Base-by-base conservation (phyloP, 30 jellyfish, hydroid and myxozoan species). In the Pseudorhiza aurosa region DNA sequence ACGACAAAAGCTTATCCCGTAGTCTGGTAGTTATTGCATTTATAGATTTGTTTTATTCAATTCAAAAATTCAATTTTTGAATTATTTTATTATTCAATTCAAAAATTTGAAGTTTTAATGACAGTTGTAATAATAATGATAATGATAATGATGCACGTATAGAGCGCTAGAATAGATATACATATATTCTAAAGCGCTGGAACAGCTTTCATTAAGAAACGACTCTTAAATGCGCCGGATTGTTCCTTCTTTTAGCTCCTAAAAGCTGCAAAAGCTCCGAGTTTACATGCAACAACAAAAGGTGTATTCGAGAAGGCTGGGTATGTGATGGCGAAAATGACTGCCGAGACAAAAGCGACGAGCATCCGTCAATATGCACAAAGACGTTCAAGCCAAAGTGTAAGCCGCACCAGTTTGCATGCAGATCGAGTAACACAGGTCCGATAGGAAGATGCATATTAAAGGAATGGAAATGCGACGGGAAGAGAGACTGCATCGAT, bases 321-420 rank as follows among this genome's bases (percentile, higher is more conserved):
- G 68, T 55, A 7, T 87, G 96, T 44, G 96, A 87, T 33, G 94
- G 96, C 10, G 96, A 87, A 12, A 68, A 68, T 24, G 96, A 87
- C 58, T 87, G 96, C 37, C 46, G 74, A 4, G 96, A 87, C 65
- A 71, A 64, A 31, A 87, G 96, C 27, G 96, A 87, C 29, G 96
- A 87, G 68, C 59, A 57, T 21, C 53, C 78, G 21, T 77, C 88
- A 24, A 22, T 62, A n/a, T 87, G 96, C 57, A 0, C 91, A 1
- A 47, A 37, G 53, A 29, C 71, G 7, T 18, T 33, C 12, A 69
- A 47, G 42, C 58, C 79, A 18, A 24, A 47, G 4, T 87, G 96
- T 78, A 58, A 46, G 28, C 68, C 77, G 31, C 27, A 43, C 2
- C 68, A 87, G 26, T 47, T 87, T 47, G 83, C 90, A 11, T 87